These are phyloP conservation scores for Eulemur albifrons DNA, from an alignment of 2,797 vertebrate species.

Conservation along the genomic window DNA sequence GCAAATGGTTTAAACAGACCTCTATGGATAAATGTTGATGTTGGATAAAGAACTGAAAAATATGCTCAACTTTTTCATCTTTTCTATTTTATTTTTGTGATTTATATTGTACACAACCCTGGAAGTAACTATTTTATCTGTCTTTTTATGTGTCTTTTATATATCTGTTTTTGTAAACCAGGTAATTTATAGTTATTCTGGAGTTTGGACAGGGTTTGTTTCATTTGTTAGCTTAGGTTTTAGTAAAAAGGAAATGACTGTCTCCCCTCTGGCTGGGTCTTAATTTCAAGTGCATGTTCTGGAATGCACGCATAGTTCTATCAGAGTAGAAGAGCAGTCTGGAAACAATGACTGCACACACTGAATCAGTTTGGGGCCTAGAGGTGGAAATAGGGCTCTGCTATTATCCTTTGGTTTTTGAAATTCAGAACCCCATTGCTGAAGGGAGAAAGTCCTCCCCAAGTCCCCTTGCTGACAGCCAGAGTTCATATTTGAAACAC, in stretches of 20 bases:
- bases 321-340: neutral
- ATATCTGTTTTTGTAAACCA: constrained; percentile 74
- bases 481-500: neutral
- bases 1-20: neutral
- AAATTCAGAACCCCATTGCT: neutral
- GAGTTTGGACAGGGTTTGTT: constrained; percentile 58
- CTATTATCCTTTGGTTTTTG: neutral
- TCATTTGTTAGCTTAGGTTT: constrained; percentile 62
- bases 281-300: neutral
- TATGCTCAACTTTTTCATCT: constrained; percentile 54
- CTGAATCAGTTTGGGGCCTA: neutral
- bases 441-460: neutral
- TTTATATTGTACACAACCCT: constrained; percentile 68
- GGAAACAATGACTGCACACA: neutral
- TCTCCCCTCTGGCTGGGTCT: constrained; percentile 39
- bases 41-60: constrained; percentile 55
- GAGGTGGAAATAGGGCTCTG: neutral
- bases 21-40: neutral
- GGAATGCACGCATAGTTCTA: constrained; percentile 62
- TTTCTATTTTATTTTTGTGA: constrained; percentile 76
- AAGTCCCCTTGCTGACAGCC: constrained; percentile 32
- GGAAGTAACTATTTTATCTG: constrained; percentile 59
- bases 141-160: neutral
- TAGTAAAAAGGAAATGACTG: constrained; percentile 45
- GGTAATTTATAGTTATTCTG: constrained; percentile 67